These are phyloP conservation scores for Epinephelus lanceolatus DNA, from an alignment of 2,113 vertebrate genomes.

Conservation along the genomic window DNA sequence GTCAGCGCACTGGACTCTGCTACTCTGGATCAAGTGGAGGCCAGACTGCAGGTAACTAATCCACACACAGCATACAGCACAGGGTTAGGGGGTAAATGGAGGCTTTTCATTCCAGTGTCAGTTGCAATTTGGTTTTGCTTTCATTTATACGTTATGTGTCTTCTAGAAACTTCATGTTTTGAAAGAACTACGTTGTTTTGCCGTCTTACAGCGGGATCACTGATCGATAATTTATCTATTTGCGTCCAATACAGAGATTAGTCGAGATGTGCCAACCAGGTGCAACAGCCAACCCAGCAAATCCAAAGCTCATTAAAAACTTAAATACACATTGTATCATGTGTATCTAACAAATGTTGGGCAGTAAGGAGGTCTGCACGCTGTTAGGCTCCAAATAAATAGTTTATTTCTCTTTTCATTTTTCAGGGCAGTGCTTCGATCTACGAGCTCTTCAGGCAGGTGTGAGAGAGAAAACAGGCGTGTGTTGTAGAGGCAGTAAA, in stretches of 20 bases:
- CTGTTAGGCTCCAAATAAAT: too few species aligned
- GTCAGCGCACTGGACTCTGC: conserved; percentile 91
- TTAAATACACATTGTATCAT: neutral
- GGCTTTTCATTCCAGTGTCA: neutral
- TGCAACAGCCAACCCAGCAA: conserved; percentile 2
- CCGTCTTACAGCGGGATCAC: neutral
- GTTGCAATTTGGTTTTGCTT: neutral
- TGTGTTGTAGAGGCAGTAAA: too few species aligned
- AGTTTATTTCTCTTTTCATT: too few species aligned
- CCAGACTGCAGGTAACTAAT: conserved; percentile 90
- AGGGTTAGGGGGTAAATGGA: neutral
- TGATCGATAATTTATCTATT: neutral
- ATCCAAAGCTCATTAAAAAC: neutral
- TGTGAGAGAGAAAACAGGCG: too few species aligned
- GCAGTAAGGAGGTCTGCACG: too few species aligned
- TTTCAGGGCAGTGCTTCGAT: too few species aligned
- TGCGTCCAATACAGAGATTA: neutral
- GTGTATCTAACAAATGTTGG: neutral
- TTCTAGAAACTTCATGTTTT: neutral
- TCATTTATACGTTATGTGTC: neutral
- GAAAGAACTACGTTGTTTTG: neutral
- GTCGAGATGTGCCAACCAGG: neutral
- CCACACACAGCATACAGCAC: neutral
- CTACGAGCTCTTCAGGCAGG: too few species aligned
- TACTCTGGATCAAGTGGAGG: conserved; percentile 95